phyloP scores from a whole-genome alignment of 2,888 invertebrate species.

The Ypsolopha scabrella region DNA sequence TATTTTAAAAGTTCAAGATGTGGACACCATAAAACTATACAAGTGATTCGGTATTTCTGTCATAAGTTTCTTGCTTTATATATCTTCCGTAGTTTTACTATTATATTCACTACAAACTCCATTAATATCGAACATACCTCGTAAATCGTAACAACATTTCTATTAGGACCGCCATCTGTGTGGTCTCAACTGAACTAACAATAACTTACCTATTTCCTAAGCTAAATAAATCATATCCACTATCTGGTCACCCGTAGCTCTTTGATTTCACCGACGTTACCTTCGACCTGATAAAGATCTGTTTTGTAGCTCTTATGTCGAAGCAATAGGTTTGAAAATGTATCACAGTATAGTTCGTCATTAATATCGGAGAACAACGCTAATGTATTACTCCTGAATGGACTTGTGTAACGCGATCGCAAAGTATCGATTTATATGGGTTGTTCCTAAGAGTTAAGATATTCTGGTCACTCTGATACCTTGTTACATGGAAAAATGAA shows the following conservation, averaged over 20 bases:
- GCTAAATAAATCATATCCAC: conserved; percentile 23
- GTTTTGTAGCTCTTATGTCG: neutral
- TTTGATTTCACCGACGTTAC: conserved; percentile 56
- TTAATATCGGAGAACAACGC: conserved; percentile 38
- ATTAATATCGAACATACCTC: neutral
- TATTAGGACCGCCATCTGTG: conserved; percentile 9
- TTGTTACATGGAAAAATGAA: no score
- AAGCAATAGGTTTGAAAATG: no score
- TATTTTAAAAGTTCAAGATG: no score
- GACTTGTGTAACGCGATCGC: neutral
- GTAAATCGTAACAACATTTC: conserved; percentile 3
- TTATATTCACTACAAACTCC: neutral
- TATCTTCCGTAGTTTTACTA: no score
- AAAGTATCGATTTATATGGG: neutral
- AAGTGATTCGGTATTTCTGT: no score
- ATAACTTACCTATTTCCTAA: conserved; percentile 24
- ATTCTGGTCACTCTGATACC: no score
- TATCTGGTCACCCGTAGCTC: conserved; percentile 14
- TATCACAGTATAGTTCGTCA: conserved; percentile 15
- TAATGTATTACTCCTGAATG: conserved; percentile 11
- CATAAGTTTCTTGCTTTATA: no score
- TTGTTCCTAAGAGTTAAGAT: no score
- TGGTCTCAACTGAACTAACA: conserved; percentile 22
- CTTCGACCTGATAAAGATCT: conserved; percentile 38
- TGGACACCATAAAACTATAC: no score